Base-by-base conservation (phyloP, 2,888 invertebrate species). In the Argyresthia albistria region DNA sequence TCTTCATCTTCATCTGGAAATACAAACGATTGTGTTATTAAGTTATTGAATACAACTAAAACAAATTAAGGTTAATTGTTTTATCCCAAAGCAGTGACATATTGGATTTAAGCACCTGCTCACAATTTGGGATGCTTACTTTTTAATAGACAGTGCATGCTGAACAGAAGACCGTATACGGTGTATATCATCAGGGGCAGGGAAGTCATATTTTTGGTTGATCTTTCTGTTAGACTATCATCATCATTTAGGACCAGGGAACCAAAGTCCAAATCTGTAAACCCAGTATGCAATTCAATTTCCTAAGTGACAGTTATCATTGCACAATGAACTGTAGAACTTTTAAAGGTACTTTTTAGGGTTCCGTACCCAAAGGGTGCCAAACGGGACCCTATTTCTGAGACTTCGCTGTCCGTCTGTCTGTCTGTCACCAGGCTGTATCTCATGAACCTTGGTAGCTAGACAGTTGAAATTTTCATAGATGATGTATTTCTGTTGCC, bases 1-100 rank as follows among this genome's bases (percentile, higher is more conserved):
- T 92, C 90, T 58, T 88, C 91, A 43, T 90, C 91, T 35, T 91
- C 91, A 35, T 91, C 89, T 25, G 25, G 25, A 25, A n/a, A 39
- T 39, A 39, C 8, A 11, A 39, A 39, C 9, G 8, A 9, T 4
- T n/a, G 8, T 39, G 1, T 4, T 39, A 39, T n/a, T 11, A 11
- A 39, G n/a, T n/a, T 11, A 39, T 39, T 39, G 3, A 39, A 39
- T 7, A 39, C 8, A 8, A 9, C n/a, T 36, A 36, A 39, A 39
- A 39, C 39, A 2, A n/a, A 11, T 4, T 8, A 39, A 67, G 25
- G 25, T 25, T 25, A 25, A 25, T 25, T 25, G 25, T 25, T 6
- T 4, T 25, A 25, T 25, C 25, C 25, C 56, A 57, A 35, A 55
- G 55, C 53, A 57, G 49, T 9, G 10, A 50, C 37, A 45, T 51